Evolutionary conservation across 2,888 invertebrate species (phyloP).

Genomic region (Caenorhabditis sp.): DNA sequence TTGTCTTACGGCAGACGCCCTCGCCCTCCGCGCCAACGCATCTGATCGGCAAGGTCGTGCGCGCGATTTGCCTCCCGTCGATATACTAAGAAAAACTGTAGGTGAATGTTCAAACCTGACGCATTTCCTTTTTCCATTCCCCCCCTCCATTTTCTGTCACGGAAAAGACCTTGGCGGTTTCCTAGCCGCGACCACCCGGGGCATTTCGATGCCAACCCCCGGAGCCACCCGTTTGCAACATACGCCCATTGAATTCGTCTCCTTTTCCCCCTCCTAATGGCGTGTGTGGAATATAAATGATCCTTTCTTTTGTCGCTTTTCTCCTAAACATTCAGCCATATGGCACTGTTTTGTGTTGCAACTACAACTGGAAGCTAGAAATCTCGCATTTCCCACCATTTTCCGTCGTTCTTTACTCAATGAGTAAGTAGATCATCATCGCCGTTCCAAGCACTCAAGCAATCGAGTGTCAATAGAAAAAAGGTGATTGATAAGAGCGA

Average conservation of each 20-base stretch:
- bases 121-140: constrained; percentile 4
- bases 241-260: constrained; percentile 15
- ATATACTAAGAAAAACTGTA: constrained; percentile 27
- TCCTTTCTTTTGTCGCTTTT: constrained; percentile 29
- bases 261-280: constrained; percentile 17
- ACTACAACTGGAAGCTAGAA: too few species aligned
- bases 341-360: too few species aligned
- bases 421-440: constrained; percentile 30
- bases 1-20: constrained; percentile 17
- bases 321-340: neutral
- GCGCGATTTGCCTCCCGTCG: constrained; percentile 1
- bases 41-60: constrained; percentile 37
- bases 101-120: constrained; percentile 24
- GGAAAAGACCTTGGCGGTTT: constrained; percentile 5
- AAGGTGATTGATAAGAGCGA: constrained; percentile 21
- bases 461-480: constrained; percentile 43
- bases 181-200: neutral
- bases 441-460: constrained; percentile 47
- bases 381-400: constrained; percentile 8
- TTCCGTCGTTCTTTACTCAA: constrained; percentile 1
- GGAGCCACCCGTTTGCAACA: constrained; percentile 29
- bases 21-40: constrained; percentile 6
- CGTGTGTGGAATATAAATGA: constrained; percentile 48
- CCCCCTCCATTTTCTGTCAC: constrained; percentile 6
- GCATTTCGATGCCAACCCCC: neutral